Base-by-base conservation (phyloP, 2,113 vertebrate genomes). In the Calcarius ornatus region DNA sequence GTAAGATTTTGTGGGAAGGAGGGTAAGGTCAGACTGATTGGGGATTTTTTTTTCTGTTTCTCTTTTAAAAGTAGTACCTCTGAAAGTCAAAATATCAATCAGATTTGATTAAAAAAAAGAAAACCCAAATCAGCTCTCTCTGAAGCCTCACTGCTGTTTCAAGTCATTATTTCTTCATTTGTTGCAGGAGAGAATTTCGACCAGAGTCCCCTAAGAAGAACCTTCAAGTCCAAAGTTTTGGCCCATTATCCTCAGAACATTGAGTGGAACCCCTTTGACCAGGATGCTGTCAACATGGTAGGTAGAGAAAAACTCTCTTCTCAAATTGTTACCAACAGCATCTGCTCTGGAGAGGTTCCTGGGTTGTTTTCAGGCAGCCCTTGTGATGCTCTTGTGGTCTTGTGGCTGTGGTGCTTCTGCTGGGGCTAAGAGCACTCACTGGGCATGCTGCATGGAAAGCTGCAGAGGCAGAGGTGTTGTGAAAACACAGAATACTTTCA, bases 241-340 rank as follows among this genome's bases (percentile, higher is more conserved):
- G 98, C 99, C 30, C 99, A 99, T 92, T 99, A 99, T 88, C 99
- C 99, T 42, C 98, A 99, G 96, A 99, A 98, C 95, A 98, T 99
- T 4, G 99, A 99, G 86, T 99, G 98, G 98, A 99, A 98, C 91
- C 99, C 99, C 68, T 99, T 99, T 59, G 99, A 99, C 96, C 99
- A 98, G 97, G 99, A 99, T 98, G 99, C 99, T 0, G 98, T 99
- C 92, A 99, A 99, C 95, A 99, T 99, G 99, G 99, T 99, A 97
- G 90, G 99, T 98, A n/a, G 45, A 79, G 60, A 78, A 76, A 22
- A 48, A 6, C 66, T 65, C 48, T 48, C 21, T 70, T 70, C 57
- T 86, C 30, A 15, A 5, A 21, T 35, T 60, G 37, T 54, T 71
- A 25, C 21, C 7, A 8, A 11, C 38, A 40, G 2, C 0, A 3